Evolutionary conservation across 2,113 vertebrate genomes (phyloP), one percentile per base, ranked within the genome.

Genomic region (Phycodurus eques): DNA sequence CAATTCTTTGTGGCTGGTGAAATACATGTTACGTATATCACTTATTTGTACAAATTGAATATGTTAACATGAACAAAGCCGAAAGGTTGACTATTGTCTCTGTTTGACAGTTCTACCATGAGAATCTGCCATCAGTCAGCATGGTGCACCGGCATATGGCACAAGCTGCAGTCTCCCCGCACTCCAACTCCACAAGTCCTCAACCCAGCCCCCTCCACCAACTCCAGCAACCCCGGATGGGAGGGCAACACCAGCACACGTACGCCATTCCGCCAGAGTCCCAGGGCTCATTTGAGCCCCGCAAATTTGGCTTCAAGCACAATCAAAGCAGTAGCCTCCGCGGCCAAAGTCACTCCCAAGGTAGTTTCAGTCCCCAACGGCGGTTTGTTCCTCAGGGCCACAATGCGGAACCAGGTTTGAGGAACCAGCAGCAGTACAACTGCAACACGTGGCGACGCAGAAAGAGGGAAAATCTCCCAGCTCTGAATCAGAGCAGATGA

Each of bases 401-500:
- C 74, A 90, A 87, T 78, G 65, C 91, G 0, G 88, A 88, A 70
- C 84, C 78, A 1, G 92, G 92, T 5, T 90, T 92, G 89, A 85
- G 94, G 72, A 95, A 94, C 75, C 94, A 95, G 80, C 94, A 94
- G 74, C 95, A 95, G 83, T 95, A 94, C 81, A 94, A 92, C 91
- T 94, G 93, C 12, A 94, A 88, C 39, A 92, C 92, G 81, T 96
- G 95, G 94, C 90, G 95, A 67, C 94, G 93, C 84, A 94, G 93
- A 82, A 97, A 95, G 83, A 91, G 93, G 88, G 95, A 96, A 77
- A 93, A 85, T 78, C 89, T 77, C 65, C 94, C 81, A 14, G 92
- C 94, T 2, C 90, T 95, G 67, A 95, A 94, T 88, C 94, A 95
- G 84, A 96, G 94, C 92, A 94, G 95, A 93, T 97, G 91, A 94